Percentiles rank a stretch among this genome's conserved stretches.
Evolutionary conservation across 2,113 vertebrate genomes (phyloP).

Genomic region (Amia ocellicauda): DNA sequence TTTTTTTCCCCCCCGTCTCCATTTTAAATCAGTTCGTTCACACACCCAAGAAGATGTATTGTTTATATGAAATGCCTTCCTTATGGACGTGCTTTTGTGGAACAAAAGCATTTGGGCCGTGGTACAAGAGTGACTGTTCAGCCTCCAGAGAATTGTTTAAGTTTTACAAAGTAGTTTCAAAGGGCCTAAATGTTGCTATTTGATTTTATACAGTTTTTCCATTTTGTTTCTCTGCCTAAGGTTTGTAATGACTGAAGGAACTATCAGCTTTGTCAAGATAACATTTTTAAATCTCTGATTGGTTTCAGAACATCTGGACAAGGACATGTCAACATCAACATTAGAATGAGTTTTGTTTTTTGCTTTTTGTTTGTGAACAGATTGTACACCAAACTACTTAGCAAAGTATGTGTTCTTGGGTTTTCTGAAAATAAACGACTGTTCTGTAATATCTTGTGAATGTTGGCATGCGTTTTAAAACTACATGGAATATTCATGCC

Average conservation of each 20-base stretch:
- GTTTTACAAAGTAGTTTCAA: conserved; percentile 48
- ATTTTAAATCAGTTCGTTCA: conserved; percentile 26
- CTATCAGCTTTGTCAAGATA: too few relatives aligned
- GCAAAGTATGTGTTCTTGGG: too few relatives aligned
- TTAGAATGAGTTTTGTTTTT: background rate
- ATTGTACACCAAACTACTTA: too few relatives aligned
- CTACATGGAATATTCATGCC: too few relatives aligned
- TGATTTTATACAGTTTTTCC: conserved; percentile 49
- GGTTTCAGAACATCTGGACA: too few relatives aligned
- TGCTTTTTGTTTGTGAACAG: too few relatives aligned
- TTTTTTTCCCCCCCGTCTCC: conserved; percentile 15
- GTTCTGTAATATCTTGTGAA: too few relatives aligned
- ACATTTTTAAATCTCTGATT: too few relatives aligned
- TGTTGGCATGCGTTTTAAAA: too few relatives aligned
- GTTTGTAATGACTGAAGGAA: conserved; percentile 56
- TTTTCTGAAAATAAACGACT: too few relatives aligned
- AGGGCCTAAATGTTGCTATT: conserved; percentile 55
- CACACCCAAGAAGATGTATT: conserved; percentile 25
- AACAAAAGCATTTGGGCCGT: conserved; percentile 56
- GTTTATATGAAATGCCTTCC: conserved; percentile 19
- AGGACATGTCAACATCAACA: too few relatives aligned
- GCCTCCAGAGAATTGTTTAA: conserved; percentile 39
- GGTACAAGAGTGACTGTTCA: conserved; percentile 31
- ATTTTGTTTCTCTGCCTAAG: conserved; percentile 37
- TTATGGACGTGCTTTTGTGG: conserved; percentile 51